Evolutionary conservation across 1,140 invertebrate genomes (phyloP).

Genomic region (Drosophila kanapiae): DNA sequence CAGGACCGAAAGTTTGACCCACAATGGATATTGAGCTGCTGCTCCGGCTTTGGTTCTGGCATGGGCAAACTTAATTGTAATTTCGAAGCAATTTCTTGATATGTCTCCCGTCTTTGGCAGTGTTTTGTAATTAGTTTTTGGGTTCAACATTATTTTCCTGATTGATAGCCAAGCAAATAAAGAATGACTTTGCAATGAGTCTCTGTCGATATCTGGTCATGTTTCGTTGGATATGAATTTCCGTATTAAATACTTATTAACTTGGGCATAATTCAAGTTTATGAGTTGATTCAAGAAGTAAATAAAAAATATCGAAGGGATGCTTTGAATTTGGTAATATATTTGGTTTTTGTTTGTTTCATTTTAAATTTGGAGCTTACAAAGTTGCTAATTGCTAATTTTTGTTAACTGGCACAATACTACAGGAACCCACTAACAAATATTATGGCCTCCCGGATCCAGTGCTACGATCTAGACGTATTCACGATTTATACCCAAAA

Average conservation of each 20-base stretch:
- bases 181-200: not conserved
- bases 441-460: no score
- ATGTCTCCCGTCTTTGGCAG: constrained; percentile 17
- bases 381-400: no score
- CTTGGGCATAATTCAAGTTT: not conserved
- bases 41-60: not conserved
- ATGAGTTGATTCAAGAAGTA: not conserved
- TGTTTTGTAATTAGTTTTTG: constrained; percentile 26
- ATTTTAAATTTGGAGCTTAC: constrained; percentile 1
- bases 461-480: not conserved
- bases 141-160: constrained; percentile 2
- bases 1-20: constrained; percentile 10
- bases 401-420: no score
- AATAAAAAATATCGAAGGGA: accelerated
- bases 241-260: not conserved
- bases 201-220: not conserved
- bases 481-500: not conserved
- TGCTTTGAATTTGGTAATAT: no score
- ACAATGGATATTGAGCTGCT: constrained; percentile 40
- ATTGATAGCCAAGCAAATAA: not conserved
- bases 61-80: constrained; percentile 40
- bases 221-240: not conserved
- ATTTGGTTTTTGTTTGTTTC: not conserved
- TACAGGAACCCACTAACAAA: not conserved
- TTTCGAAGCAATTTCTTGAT: constrained; percentile 43